phyloP scores from a whole-genome alignment of 2,888 invertebrate species.

The Trissolcus japonicus region DNA sequence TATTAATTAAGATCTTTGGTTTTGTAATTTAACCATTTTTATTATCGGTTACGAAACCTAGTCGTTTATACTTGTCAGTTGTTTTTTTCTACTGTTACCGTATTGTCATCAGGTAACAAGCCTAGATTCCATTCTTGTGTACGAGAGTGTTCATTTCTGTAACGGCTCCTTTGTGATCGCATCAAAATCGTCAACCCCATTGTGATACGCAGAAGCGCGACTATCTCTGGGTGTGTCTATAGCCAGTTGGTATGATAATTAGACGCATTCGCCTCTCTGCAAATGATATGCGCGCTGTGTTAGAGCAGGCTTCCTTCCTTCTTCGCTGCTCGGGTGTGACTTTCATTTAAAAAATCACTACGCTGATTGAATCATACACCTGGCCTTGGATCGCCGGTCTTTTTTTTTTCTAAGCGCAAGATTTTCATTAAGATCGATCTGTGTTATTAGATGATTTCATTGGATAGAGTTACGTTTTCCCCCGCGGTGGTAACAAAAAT shows the following conservation, averaged over 20 bases:
- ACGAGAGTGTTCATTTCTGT: background rate
- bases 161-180: conserved; percentile 20
- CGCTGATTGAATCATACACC: conserved; percentile 48
- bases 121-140: background rate
- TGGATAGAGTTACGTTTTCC: conserved; percentile 41
- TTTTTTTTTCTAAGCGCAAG: conserved; percentile 15
- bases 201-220: conserved; percentile 49
- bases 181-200: conserved; percentile 46
- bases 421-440: conserved; percentile 47
- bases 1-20: no score
- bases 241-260: conserved; percentile 59
- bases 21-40: no score
- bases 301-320: conserved; percentile 53
- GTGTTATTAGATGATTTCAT: conserved; percentile 47
- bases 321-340: conserved; percentile 46
- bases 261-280: conserved; percentile 56
- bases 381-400: conserved; percentile 46
- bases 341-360: conserved; percentile 46
- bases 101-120: background rate
- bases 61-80: no score
- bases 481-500: no score
- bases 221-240: conserved; percentile 57
- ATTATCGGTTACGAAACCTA: no score
- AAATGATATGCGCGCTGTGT: conserved; percentile 47
- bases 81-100: background rate